Evolutionary conservation across 2,113 vertebrate species (phyloP).

Genomic region (Isichthys henryi): DNA sequence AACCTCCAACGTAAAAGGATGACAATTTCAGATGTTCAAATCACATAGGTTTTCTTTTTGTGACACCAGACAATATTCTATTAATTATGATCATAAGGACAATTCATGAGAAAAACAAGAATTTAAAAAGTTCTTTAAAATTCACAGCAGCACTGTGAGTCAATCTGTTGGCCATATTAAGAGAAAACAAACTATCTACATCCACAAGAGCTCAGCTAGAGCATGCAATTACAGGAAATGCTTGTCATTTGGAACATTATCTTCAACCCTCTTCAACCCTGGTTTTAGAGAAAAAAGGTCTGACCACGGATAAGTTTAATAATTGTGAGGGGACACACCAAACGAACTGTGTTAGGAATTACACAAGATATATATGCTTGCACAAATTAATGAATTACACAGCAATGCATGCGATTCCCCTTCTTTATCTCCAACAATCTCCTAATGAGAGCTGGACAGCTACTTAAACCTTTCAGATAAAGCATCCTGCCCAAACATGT

Average conservation of each 20-base stretch:
- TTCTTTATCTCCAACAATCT: not conserved
- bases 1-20: not conserved
- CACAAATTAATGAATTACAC: not conserved
- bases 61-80: not conserved
- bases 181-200: slow-evolving; percentile 50
- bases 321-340: not conserved
- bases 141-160: not conserved
- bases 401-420: not conserved
- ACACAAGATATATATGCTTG: not conserved
- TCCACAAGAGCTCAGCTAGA: slow-evolving; percentile 33
- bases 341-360: not conserved
- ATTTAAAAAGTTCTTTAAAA: not conserved
- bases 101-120: not conserved
- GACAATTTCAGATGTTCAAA: not conserved
- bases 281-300: not conserved
- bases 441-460: not conserved
- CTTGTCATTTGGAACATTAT: slow-evolving; percentile 34
- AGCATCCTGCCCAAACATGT: not conserved
- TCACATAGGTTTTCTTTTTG: not conserved
- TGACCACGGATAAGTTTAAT: not conserved
- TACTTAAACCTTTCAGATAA: not conserved
- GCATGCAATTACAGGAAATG: slow-evolving; percentile 48
- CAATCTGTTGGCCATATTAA: not conserved
- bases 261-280: slow-evolving; percentile 15
- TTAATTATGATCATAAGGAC: not conserved